phyloP scores from a whole-genome alignment of 2,888 invertebrate genomes.

The Rhodophaea formosa region DNA sequence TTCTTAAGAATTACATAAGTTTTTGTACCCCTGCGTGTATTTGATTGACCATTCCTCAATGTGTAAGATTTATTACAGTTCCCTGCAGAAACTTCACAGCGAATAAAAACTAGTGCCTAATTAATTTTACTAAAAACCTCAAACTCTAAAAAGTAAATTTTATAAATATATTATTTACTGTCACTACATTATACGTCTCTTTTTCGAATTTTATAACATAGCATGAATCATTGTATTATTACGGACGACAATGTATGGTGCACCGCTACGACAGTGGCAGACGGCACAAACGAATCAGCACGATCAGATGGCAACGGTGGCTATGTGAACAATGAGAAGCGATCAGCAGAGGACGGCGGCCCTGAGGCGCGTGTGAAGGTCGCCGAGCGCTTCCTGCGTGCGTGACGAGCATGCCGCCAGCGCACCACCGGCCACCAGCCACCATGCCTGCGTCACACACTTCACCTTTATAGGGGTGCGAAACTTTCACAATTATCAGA shows the following conservation, averaged over 20 bases:
- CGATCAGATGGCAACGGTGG: constrained; percentile 34
- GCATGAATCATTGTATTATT: constrained; percentile 10
- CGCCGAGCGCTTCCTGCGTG: constrained; percentile 73
- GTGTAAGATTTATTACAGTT: too few species aligned
- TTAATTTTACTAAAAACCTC: too few species aligned
- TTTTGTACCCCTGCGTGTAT: too few species aligned
- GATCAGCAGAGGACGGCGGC: constrained; percentile 55
- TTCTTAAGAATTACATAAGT: background rate
- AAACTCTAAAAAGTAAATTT: too few species aligned
- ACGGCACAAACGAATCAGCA: constrained; percentile 23
- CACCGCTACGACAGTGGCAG: background rate
- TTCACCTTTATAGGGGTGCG: background rate
- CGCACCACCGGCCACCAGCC: constrained; percentile 7
- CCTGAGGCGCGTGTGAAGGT: constrained; percentile 73
- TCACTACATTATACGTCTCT: background rate
- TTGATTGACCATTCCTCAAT: too few species aligned
- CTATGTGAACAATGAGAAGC: constrained; percentile 57
- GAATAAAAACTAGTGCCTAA: too few species aligned
- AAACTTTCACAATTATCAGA: background rate
- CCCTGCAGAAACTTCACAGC: too few species aligned
- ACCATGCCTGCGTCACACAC: background rate
- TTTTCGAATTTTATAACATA: background rate
- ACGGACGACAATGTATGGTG: constrained; percentile 8
- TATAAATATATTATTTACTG: background rate
- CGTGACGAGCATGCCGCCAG: constrained; percentile 69